Base-by-base conservation (phyloP, 2,113 vertebrate genomes). In the Odocoileus virginianus region DNA sequence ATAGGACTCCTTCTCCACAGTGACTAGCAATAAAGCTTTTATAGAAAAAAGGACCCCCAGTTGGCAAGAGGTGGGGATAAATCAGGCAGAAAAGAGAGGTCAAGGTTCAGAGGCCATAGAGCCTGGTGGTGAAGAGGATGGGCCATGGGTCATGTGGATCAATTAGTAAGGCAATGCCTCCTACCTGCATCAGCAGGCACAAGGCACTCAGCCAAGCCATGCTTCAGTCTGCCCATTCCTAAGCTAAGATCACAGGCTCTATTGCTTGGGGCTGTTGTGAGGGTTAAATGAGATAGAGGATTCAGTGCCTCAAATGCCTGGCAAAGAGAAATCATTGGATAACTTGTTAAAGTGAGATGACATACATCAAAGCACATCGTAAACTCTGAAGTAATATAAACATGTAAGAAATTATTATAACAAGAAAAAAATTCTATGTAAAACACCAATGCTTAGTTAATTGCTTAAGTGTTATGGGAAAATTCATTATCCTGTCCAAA, bases 391-490 rank as follows among this genome's bases (percentile, higher is more conserved):
- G 79, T 74, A 74, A 95, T 79, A 79, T 74, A 97, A 97, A 96
- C 55, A 96, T 97, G 71, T 84, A 91, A 84, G 47, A 61, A 87
- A 90, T 94, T 95, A 96, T 96, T 79, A 76, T 74, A 96, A 79
- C 57, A 90, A 84, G 96, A 76, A 87, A 84, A 91, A 61, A 90
- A 87, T 57, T 93, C 55, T 84, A 74, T 96, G 83, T 36, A 97
- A 95, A 93, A 94, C 30, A 84, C 55, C 79, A 89, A 87, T 52
- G 47, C 52, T 94, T 81, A 76, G 86, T 87, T 98, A 97, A 96
- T 85, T 98, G 82, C 74, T 87, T 97, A 95, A 97, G 52, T 71
- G 92, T 87, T 97, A 83, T 89, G 91, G 54, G 82, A 93, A 98
- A 96, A 96, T 79, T 93, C 55, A 95, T 95, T 94, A 93, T 61